Percentiles rank a stretch among this genome's conserved stretches.
Conservation (phyloP, 35 echinoderm and acorn worm genomes). For the Eucidaris tribuloides region DNA sequence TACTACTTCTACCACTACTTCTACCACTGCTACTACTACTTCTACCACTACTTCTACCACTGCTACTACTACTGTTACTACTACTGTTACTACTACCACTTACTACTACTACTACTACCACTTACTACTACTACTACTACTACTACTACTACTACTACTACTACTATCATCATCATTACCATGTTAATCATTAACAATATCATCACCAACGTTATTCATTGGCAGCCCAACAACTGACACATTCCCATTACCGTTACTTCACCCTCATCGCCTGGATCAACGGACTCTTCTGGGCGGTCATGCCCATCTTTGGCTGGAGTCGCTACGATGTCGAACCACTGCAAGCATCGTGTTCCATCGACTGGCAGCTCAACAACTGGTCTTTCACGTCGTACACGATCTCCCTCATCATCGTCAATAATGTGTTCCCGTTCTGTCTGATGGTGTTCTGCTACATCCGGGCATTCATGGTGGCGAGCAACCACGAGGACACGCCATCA, state of each 20-base stretch:
- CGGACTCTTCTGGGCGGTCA: constrained; percentile 75
- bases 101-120: not conserved
- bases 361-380: constrained; percentile 52
- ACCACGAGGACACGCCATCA: constrained; percentile 12
- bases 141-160: too few species aligned
- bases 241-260: constrained; percentile 43
- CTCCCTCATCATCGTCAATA: constrained; percentile 40
- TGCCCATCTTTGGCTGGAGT: constrained; percentile 83
- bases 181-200: not conserved
- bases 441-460: constrained; percentile 61
- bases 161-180: not conserved
- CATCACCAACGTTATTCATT: not conserved
- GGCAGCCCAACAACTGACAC: constrained; percentile 41
- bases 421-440: constrained; percentile 49
- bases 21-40: not conserved
- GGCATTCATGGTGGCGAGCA: constrained; percentile 15
- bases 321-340: constrained; percentile 59
- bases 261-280: constrained; percentile 27
- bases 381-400: constrained; percentile 62
- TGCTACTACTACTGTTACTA: not conserved
- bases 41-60: not conserved
- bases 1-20: too few species aligned
- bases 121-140: not conserved
- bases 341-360: constrained; percentile 40
- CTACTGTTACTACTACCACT: not conserved